phyloP scores from a whole-genome alignment of 2,113 vertebrate species.

The Donacobius atricapilla region DNA sequence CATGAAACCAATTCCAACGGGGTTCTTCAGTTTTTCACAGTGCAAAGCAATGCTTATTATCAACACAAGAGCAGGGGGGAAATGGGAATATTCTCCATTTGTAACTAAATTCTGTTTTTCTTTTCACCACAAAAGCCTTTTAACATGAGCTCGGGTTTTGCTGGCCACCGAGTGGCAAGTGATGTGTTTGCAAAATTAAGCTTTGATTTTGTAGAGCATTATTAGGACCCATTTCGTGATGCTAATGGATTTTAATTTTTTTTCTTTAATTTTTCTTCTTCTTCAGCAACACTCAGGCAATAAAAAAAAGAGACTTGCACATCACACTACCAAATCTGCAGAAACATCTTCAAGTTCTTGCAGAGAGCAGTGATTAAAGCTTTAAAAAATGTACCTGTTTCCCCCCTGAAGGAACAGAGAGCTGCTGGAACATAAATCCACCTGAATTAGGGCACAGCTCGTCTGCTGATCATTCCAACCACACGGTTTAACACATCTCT shows the following conservation, averaged over 20 bases:
- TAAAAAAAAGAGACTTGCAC: background rate
- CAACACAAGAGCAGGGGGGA: background rate
- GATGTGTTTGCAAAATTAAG: background rate
- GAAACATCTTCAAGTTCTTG: background rate
- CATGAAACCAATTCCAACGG: background rate
- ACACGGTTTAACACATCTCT: background rate
- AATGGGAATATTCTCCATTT: background rate
- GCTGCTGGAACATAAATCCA: background rate
- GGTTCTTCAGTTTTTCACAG: background rate
- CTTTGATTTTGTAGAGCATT: background rate
- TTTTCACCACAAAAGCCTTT: background rate
- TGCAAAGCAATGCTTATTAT: background rate
- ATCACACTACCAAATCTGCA: background rate
- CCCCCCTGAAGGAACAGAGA: background rate
- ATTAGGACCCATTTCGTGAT: background rate
- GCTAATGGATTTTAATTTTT: background rate
- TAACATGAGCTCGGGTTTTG: fast-evolving
- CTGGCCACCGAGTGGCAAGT: background rate
- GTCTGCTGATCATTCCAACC: background rate
- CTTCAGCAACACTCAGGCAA: background rate
- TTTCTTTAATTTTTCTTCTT: background rate
- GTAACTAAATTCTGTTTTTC: background rate
- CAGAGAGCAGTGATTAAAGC: background rate
- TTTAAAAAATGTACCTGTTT: background rate
- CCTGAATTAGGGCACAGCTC: background rate